These are phyloP conservation scores for Oreochromis mossambicus DNA, from an alignment of 2,797 vertebrate genomes.

Conservation along the genomic window DNA sequence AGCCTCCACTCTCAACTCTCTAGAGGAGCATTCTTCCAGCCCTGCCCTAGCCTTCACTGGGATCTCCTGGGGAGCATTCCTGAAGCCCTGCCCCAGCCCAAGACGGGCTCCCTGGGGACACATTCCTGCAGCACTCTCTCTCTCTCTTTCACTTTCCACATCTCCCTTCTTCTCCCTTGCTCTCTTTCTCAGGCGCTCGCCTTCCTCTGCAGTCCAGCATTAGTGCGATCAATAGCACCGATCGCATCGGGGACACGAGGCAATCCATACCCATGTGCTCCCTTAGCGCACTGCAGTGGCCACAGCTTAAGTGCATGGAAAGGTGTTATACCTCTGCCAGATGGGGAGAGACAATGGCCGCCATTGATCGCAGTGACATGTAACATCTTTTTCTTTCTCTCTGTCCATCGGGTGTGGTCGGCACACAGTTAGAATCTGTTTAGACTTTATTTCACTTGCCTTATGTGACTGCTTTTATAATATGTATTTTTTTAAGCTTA, in stretches of 20 bases:
- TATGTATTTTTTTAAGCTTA: not conserved
- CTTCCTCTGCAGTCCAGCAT: slow-evolving; percentile 82
- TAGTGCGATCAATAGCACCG: slow-evolving; percentile 82
- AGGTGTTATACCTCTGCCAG: slow-evolving; percentile 82
- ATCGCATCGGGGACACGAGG: slow-evolving; percentile 81
- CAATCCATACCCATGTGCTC: slow-evolving; percentile 81
- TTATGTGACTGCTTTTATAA: slow-evolving; percentile 9
- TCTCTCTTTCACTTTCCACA: slow-evolving; percentile 38
- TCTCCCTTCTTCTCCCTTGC: slow-evolving; percentile 63
- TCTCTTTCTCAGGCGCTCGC: slow-evolving; percentile 67
- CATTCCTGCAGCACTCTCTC: slow-evolving; percentile 79
- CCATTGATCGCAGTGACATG: slow-evolving; percentile 80
- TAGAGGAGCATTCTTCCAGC: slow-evolving; percentile 77
- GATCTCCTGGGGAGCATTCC: slow-evolving; percentile 78
- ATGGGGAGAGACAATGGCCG: slow-evolving; percentile 71
- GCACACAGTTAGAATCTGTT: slow-evolving; percentile 32
- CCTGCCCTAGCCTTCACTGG: slow-evolving; percentile 76
- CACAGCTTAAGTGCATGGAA: slow-evolving; percentile 81
- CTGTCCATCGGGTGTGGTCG: slow-evolving; percentile 64
- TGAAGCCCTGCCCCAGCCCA: slow-evolving; percentile 79
- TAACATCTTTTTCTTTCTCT: slow-evolving; percentile 75
- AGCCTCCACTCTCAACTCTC: slow-evolving; percentile 72
- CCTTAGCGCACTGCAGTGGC: slow-evolving; percentile 82
- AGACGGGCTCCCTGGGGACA: slow-evolving; percentile 75
- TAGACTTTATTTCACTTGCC: slow-evolving; percentile 43